Base-by-base conservation (phyloP, 2,797 vertebrate genomes). In the Chrosomus eos region DNA sequence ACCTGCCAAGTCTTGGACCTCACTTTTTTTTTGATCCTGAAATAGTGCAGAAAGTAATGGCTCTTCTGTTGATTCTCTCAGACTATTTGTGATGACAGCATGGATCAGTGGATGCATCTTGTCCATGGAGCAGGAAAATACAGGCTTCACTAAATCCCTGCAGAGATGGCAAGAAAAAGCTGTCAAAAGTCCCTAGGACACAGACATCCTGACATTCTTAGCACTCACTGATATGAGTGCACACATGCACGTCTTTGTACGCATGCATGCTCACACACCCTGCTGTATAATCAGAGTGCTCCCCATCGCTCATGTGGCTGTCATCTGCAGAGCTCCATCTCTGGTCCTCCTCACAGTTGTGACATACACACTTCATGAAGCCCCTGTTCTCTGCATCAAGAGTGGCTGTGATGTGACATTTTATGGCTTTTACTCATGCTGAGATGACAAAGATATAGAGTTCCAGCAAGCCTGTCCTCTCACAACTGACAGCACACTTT, bases 241-340 rank as follows among this genome's bases (percentile, higher is more conserved):
- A 82, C 71, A 82, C 77, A 86, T 73, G 82, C 71, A 75, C 48
- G 21, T 74, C 71, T 58, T 43, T 67, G 74, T 18, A 85, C 40
- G 60, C 76, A 73, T 71, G 60, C 75, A 76, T 74, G 74, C 70
- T 60, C 70, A 64, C 60, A 81, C 78, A 81, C 64, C 55, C 71
- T 76, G 62, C 70, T 83, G 84, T 88, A 88, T 83, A 83, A 85
- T 87, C 85, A 88, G 75, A 88, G 66, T 73, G n/a, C 51, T 51
- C 76, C 76, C 77, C 80, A 88, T 85, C 48, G 71, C 72, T 88
- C 81, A 88, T 83, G 80, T 66, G 31, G 81, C 81, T 83, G 75
- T 80, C 83, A 83, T 72, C 45, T 21, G n/a, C 38, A 48, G 28
- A 26, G 11, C 19, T 9, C 64, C 79, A 66, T 48, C 55, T 16